These are phyloP conservation scores for Harlomillsia oculata DNA, from an alignment of 1,140 invertebrate species.

Conservation along the genomic window DNA sequence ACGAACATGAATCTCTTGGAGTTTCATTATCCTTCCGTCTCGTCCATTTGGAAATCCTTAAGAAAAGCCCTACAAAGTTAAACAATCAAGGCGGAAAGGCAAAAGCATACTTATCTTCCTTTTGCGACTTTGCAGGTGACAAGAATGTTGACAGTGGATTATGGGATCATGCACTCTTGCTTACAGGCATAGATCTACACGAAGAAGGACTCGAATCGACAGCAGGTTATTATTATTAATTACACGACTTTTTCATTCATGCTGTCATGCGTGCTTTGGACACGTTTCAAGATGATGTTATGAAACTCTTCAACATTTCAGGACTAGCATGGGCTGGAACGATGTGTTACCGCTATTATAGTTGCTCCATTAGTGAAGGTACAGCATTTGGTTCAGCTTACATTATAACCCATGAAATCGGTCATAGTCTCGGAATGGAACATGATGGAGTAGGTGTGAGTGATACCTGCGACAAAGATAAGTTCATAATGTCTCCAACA, in stretches of 20 bases:
- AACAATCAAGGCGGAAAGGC: slow-evolving; percentile 35
- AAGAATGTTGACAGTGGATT: slow-evolving; percentile 32
- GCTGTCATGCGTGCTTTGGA: not conserved
- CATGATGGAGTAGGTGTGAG: slow-evolving; percentile 39
- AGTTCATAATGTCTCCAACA: slow-evolving; percentile 40
- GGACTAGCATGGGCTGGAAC: slow-evolving; percentile 39
- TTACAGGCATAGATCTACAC: slow-evolving; percentile 37
- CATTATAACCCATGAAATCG: slow-evolving; percentile 40
- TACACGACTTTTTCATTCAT: not conserved
- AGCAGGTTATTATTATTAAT: slow-evolving; percentile 13
- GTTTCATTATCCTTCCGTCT: slow-evolving; percentile 36
- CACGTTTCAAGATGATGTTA: not conserved
- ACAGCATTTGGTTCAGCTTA: slow-evolving; percentile 38
- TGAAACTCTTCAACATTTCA: not conserved
- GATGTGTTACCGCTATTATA: slow-evolving; percentile 40
- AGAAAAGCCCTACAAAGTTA: slow-evolving; percentile 34
- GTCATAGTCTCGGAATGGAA: slow-evolving; percentile 41
- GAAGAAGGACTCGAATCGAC: slow-evolving; percentile 22
- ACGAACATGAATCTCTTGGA: slow-evolving; percentile 37
- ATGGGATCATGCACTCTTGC: slow-evolving; percentile 39
- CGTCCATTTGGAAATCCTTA: slow-evolving; percentile 38
- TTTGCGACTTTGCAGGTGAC: slow-evolving; percentile 40
- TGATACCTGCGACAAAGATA: slow-evolving; percentile 37
- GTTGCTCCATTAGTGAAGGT: slow-evolving; percentile 39
- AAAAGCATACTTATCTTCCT: slow-evolving; percentile 39